Percentiles rank a stretch among this genome's conserved stretches.
phyloP scores from a whole-genome alignment of 1,140 invertebrate genomes.

The Homalodisca vitripennis region DNA sequence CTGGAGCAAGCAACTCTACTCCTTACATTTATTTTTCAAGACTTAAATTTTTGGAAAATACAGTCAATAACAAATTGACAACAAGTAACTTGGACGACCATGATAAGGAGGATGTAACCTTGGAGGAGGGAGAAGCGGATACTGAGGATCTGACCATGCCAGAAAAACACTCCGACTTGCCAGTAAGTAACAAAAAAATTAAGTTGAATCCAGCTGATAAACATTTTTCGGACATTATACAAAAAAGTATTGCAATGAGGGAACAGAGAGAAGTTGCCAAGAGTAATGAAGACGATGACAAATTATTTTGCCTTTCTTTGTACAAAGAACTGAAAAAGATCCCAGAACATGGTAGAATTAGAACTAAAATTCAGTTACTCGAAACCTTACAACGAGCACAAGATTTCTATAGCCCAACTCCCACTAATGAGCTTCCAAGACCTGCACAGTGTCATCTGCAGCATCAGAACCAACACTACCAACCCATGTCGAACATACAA shows the following conservation, averaged over 20 bases:
- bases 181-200: conserved; percentile 3
- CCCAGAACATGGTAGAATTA: conserved; percentile 38
- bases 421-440: not conserved
- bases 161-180: not conserved
- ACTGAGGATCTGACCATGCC: not conserved
- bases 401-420: not conserved
- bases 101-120: not conserved
- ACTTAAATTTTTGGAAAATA: not conserved
- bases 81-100: not conserved
- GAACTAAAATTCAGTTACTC: conserved; percentile 33
- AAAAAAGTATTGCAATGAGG: conserved; percentile 8
- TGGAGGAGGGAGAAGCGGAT: not conserved
- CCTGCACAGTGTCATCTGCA: not conserved
- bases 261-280: not conserved
- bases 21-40: not conserved
- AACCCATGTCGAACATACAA: not conserved
- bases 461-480: too few relatives aligned
- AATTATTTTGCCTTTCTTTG: conserved; percentile 43
- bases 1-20: not conserved
- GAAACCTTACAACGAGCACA: not conserved
- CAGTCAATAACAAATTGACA: not conserved
- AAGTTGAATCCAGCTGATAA: not conserved
- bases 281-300: conserved; percentile 40
- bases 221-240: conserved; percentile 5
- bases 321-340: conserved; percentile 42